Evolutionary conservation across 1,140 invertebrate genomes (phyloP), one percentile per base, ranked within the genome.

Genomic region (Thaumetopoea pityocampa): DNA sequence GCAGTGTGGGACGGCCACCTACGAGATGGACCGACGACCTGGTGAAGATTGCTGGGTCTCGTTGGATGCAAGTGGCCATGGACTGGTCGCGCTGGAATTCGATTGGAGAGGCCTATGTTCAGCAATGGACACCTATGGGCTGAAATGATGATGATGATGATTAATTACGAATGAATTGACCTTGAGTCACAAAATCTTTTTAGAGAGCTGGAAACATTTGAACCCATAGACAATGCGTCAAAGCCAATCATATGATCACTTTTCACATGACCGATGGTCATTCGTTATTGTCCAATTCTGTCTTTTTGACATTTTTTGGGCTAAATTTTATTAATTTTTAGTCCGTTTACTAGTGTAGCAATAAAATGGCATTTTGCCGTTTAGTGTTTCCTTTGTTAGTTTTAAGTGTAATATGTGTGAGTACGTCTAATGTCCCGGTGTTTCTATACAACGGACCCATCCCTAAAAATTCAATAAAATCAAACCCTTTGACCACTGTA

Each of bases 201-300:
- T 3, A n/a, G 19, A 20, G 8, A 36, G 22, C 6, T 68, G 45
- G 59, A 55, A 67, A 62, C 37, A 58, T 40, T 30, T 15, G 1
- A 9, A 32, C 42, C 41, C 67, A 80, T 69, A 80, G 70, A 80
- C 61, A 54, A 66, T 46, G 47, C 66, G 65, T 76, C 71, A 71
- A 73, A 58, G 20, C 63, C 57, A n/a, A 72, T 81, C 77, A 81
- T 81, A 78, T 81, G 77, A 81, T 81, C 73, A 74, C 51, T 78
- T 76, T 82, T 79, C 78, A 82, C 78, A 82, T 82, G 78, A 82
- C 73, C 74, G 46, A 76, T 76, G 68, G 58, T 76, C 55, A 57
- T 15, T 66, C 58, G 63, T 67, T 63, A 62, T 78, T 67, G 67
- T 60, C 62, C 69, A 68, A 69, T 70, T 77, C 70, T 65, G 58